These are phyloP conservation scores for Tricholauxania praeusta DNA, from an alignment of 2,888 invertebrate genomes.

Conservation along the genomic window DNA sequence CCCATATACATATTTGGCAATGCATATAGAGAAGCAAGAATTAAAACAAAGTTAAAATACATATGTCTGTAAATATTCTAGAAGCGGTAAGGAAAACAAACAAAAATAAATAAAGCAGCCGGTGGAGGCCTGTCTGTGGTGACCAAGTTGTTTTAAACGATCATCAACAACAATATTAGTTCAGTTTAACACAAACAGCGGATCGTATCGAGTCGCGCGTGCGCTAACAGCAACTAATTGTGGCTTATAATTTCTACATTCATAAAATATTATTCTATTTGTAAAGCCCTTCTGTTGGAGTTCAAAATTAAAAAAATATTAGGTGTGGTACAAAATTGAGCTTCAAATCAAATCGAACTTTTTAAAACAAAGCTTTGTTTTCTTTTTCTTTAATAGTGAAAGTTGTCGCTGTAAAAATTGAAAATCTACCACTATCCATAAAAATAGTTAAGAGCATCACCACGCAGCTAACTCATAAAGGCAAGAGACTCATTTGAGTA, in stretches of 20 bases:
- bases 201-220: slow-evolving; percentile 30
- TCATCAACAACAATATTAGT: slow-evolving; percentile 42
- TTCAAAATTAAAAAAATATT: slow-evolving; percentile 1
- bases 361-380: not conserved
- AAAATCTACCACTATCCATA: not conserved
- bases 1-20: not conserved
- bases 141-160: slow-evolving; percentile 45
- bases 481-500: too few relatives aligned
- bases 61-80: too few relatives aligned
- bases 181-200: slow-evolving; percentile 47
- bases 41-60: not conserved
- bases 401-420: slow-evolving; percentile 1
- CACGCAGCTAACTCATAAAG: too few relatives aligned
- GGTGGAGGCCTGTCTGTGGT: slow-evolving; percentile 29
- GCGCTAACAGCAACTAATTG: not conserved
- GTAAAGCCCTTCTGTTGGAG: not conserved
- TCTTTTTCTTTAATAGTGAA: slow-evolving; percentile 7
- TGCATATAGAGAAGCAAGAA: not conserved
- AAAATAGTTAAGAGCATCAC: too few relatives aligned
- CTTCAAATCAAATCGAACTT: slow-evolving; percentile 13
- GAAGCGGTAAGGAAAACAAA: not conserved
- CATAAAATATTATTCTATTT: not conserved
- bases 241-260: not conserved
- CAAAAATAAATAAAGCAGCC: slow-evolving; percentile 3
- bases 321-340: slow-evolving; percentile 1